These are phyloP conservation scores for Cephalopachus bancanus DNA, from an alignment of 2,797 vertebrate species.

Conservation along the genomic window DNA sequence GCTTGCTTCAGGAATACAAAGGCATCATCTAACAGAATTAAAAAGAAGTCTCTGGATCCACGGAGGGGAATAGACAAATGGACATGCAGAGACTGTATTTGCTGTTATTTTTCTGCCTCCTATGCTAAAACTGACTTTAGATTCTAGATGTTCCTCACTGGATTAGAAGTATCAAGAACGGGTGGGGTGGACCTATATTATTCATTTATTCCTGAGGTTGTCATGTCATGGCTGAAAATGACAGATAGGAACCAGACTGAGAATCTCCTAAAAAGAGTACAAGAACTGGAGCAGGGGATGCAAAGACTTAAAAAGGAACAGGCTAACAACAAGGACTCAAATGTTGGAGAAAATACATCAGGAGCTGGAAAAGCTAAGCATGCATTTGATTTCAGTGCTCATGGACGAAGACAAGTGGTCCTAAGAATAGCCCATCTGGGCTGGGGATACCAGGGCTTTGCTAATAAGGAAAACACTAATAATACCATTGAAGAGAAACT, in stretches of 20 bases:
- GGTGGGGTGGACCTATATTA: not conserved
- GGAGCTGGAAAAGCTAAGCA: conserved; percentile 82
- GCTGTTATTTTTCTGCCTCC: not conserved
- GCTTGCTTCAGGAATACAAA: not conserved
- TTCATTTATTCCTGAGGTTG: conserved; percentile 11
- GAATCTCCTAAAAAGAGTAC: conserved; percentile 89
- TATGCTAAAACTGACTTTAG: conserved; percentile 6
- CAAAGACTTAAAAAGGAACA: conserved; percentile 88
- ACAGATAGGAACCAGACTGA: conserved; percentile 71
- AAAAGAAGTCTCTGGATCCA: not conserved
- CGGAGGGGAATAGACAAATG: too few species aligned
- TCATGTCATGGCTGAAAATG: conserved; percentile 79
- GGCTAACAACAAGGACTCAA: conserved; percentile 35
- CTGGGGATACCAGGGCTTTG: conserved; percentile 98
- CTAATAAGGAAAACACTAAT: conserved; percentile 97
- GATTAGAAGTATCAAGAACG: conserved; percentile 25
- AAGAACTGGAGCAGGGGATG: conserved; percentile 93
- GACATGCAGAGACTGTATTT: too few species aligned
- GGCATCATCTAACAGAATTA: fast-evolving
- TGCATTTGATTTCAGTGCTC: conserved; percentile 92
- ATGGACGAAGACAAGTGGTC: conserved; percentile 93
- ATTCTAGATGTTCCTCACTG: not conserved
- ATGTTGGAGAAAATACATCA: not conserved
- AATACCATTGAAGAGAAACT: conserved; percentile 97
- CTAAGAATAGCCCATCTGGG: conserved; percentile 96